phyloP scores from a whole-genome alignment of 2,888 invertebrate species.

The Piscicola geometra region DNA sequence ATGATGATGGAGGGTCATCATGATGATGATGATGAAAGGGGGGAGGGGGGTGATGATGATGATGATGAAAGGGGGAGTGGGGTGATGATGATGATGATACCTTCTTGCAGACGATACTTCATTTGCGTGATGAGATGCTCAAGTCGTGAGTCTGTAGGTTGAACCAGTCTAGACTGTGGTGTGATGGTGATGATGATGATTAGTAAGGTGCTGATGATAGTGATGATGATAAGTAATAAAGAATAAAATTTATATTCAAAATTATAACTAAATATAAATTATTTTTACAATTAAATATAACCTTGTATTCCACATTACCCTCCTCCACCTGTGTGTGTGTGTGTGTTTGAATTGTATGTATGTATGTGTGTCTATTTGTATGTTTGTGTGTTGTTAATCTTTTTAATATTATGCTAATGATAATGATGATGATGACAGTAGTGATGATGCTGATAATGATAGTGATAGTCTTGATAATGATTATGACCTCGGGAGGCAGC shows the following conservation, averaged over 20 bases:
- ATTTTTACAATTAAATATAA: constrained; percentile 41
- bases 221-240: not conserved
- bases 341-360: too few relatives aligned
- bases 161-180: constrained; percentile 63
- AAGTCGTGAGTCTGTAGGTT: constrained; percentile 81
- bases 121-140: constrained; percentile 96
- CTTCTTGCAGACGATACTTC: constrained; percentile 94
- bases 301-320: constrained; percentile 88
- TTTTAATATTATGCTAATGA: not conserved
- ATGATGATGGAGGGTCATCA: not conserved
- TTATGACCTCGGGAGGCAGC: constrained; percentile 2
- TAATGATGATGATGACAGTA: not conserved
- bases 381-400: too few relatives aligned
- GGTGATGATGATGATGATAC: constrained; percentile 54
- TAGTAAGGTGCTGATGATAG: constrained; percentile 2
- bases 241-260: too few relatives aligned
- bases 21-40: too few relatives aligned
- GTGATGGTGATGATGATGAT: constrained; percentile 23
- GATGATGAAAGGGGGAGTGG: too few relatives aligned
- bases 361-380: too few relatives aligned
- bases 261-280: not conserved
- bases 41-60: too few relatives aligned
- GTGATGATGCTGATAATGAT: not conserved
- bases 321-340: constrained; percentile 70
- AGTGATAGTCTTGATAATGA: not conserved